Conservation (phyloP, 2,888 invertebrate species). For the Cheiracanthium punctorium region DNA sequence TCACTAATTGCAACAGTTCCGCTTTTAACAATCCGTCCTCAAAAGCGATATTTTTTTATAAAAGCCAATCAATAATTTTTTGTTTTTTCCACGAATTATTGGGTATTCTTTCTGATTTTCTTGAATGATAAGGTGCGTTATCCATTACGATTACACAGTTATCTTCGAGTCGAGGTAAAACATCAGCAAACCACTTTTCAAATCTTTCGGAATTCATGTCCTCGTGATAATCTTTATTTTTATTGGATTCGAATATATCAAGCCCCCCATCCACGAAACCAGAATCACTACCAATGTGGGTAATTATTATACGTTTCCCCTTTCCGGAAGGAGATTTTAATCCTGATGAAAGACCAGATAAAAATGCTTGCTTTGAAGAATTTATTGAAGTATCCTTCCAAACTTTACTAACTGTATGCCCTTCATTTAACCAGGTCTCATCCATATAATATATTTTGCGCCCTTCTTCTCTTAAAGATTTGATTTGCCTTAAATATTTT, state of each 20-base stretch:
- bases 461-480: not conserved
- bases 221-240: not conserved
- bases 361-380: not conserved
- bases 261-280: not conserved
- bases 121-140: not conserved
- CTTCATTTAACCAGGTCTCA: not conserved
- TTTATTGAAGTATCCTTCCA: not conserved
- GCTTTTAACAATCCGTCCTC: not conserved
- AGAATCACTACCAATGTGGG: not conserved
- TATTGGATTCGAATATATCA: not conserved
- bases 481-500: not conserved
- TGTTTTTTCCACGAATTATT: not conserved
- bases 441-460: constrained; percentile 1
- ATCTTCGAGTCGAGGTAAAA: not conserved
- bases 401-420: not conserved
- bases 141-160: not conserved
- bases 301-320: not conserved
- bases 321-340: not conserved
- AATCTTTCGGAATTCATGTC: not conserved
- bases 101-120: not conserved
- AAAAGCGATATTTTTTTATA: not conserved
- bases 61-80: not conserved
- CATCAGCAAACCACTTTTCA: not conserved
- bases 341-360: not conserved
- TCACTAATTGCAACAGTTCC: not conserved